A percentile compares a stretch with the other conserved stretches of the same genome.
phyloP scores from a whole-genome alignment of 2,797 vertebrate genomes.

The Lepus townsendii region DNA sequence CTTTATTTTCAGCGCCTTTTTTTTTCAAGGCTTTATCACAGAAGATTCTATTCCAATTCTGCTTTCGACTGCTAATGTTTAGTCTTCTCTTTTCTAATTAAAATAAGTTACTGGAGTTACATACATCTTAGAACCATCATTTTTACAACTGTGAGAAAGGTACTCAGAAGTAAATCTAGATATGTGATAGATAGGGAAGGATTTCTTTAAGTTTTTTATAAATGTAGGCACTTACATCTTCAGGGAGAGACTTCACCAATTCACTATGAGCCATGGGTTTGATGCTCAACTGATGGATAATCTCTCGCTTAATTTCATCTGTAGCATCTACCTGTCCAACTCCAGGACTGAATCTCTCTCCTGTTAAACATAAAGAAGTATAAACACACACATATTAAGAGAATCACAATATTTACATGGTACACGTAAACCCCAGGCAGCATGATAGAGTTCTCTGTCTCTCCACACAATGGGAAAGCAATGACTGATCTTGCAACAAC shows the following conservation, averaged over 20 bases:
- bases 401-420: background rate
- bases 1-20: background rate
- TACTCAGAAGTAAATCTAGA: background rate
- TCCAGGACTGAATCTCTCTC: conserved; percentile 95
- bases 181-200: background rate
- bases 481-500: background rate
- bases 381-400: background rate
- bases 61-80: background rate
- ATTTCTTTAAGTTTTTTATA: conserved; percentile 3
- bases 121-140: background rate
- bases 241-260: conserved; percentile 96
- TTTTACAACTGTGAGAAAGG: background rate
- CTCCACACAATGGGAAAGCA: conserved; percentile 7
- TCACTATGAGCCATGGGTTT: conserved; percentile 99
- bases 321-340: conserved; percentile 94
- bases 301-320: conserved; percentile 96
- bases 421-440: background rate
- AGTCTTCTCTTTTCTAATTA: conserved; percentile 44
- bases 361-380: conserved; percentile 86
- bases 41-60: background rate
- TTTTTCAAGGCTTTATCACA: background rate
- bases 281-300: conserved; percentile 97
- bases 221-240: conserved; percentile 93
- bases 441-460: background rate
- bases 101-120: background rate